These are phyloP conservation scores for Falcunculus frontatus DNA, from an alignment of 2,113 vertebrate species.

Conservation along the genomic window DNA sequence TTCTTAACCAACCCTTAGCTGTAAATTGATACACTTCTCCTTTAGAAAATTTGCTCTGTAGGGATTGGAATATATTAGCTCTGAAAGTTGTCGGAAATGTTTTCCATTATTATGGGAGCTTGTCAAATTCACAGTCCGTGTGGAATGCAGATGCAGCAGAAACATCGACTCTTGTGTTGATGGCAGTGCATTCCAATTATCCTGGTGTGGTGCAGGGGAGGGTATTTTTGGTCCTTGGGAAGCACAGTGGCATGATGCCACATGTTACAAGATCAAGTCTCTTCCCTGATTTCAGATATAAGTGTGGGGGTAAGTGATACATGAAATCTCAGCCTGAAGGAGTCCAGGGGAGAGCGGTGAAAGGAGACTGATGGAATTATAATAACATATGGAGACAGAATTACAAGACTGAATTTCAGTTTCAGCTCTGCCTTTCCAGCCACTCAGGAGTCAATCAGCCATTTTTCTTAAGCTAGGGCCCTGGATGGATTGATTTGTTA, in stretches of 20 bases:
- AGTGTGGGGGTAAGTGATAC: neutral
- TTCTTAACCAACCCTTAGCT: neutral
- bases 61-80: constrained; percentile 46
- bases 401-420: neutral
- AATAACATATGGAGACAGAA: neutral
- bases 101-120: constrained; percentile 30
- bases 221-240: neutral
- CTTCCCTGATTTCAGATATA: neutral
- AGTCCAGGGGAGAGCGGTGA: neutral
- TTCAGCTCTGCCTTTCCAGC: neutral
- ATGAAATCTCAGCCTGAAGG: neutral
- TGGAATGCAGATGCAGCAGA: constrained; percentile 21
- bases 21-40: constrained; percentile 16
- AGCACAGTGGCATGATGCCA: neutral
- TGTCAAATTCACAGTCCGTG: constrained; percentile 19
- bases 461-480: neutral
- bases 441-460: constrained; percentile 1
- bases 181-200: constrained; percentile 15
- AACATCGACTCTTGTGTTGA: neutral
- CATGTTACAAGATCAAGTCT: neutral
- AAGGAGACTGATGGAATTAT: constrained; percentile 44
- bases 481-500: constrained; percentile 33
- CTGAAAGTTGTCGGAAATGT: constrained; percentile 5
- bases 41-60: constrained; percentile 37
- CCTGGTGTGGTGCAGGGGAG: neutral